Percentiles rank a stretch among this genome's conserved stretches.
Evolutionary conservation across 2,113 vertebrate genomes (phyloP).

Genomic region (Pterophyllum scalare): DNA sequence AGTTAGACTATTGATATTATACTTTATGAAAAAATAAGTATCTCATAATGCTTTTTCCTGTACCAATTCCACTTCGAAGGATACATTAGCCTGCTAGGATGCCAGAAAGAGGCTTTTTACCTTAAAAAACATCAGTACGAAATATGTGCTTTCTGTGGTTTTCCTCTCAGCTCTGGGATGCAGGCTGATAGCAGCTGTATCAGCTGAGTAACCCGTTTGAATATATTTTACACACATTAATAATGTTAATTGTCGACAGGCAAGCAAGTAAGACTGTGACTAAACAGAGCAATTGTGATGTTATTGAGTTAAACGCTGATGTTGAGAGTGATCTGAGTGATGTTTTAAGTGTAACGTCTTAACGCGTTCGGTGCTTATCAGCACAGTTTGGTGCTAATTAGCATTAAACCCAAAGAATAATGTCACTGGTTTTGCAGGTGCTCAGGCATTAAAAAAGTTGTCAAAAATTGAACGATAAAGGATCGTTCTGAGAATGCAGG

Average conservation of each 20-base stretch:
- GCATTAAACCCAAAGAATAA: neutral
- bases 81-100: neutral
- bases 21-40: conserved; percentile 14
- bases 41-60: neutral
- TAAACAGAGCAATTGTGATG: neutral
- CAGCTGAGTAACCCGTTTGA: neutral
- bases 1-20: conserved; percentile 40
- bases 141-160: neutral
- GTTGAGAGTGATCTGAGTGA: neutral
- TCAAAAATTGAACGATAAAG: neutral
- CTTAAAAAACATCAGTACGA: neutral
- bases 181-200: fast-evolving
- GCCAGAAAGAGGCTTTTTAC: neutral
- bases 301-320: neutral
- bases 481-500: neutral
- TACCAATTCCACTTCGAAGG: neutral
- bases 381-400: neutral
- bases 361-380: neutral
- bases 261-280: neutral
- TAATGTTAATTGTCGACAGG: neutral
- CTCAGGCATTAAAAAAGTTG: fast-evolving
- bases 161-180: neutral
- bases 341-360: neutral
- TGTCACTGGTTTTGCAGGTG: neutral
- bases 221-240: neutral